A percentile compares a stretch with the other conserved stretches of the same genome.
These are phyloP conservation scores for Choristoneura fumiferana DNA, from an alignment of 1,140 invertebrate species.

Conservation along the genomic window DNA sequence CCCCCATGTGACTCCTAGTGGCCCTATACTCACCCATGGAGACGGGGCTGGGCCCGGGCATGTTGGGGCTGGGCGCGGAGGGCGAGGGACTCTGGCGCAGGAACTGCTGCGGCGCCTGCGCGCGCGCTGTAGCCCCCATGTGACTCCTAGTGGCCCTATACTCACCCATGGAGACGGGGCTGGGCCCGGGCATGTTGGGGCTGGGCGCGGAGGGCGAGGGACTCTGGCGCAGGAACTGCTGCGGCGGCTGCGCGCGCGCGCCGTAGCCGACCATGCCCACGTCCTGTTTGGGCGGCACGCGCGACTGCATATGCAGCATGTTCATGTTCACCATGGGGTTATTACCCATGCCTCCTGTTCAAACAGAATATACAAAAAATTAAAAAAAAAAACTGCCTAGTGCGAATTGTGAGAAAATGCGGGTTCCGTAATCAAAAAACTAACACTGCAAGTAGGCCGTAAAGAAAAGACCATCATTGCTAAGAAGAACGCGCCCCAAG, in stretches of 20 bases:
- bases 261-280: constrained; percentile 55
- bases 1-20: constrained; percentile 39
- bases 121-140: constrained; percentile 67
- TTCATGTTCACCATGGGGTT: constrained; percentile 78
- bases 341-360: constrained; percentile 68
- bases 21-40: constrained; percentile 56
- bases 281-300: constrained; percentile 69
- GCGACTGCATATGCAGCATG: constrained; percentile 79
- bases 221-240: constrained; percentile 84
- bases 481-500: too few relatives aligned
- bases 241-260: constrained; percentile 80
- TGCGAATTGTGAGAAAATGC: not conserved
- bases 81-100: constrained; percentile 84
- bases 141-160: not conserved
- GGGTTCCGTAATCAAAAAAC: too few relatives aligned
- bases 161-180: constrained; percentile 70
- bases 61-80: constrained; percentile 84
- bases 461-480: too few relatives aligned
- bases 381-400: not conserved
- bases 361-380: constrained; percentile 19
- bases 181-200: constrained; percentile 81
- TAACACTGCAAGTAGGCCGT: too few relatives aligned
- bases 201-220: constrained; percentile 85
- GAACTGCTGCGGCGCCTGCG: constrained; percentile 82
- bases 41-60: constrained; percentile 79